phyloP scores from a whole-genome alignment of 2,888 invertebrate species.

The Eupithecia subfuscata region DNA sequence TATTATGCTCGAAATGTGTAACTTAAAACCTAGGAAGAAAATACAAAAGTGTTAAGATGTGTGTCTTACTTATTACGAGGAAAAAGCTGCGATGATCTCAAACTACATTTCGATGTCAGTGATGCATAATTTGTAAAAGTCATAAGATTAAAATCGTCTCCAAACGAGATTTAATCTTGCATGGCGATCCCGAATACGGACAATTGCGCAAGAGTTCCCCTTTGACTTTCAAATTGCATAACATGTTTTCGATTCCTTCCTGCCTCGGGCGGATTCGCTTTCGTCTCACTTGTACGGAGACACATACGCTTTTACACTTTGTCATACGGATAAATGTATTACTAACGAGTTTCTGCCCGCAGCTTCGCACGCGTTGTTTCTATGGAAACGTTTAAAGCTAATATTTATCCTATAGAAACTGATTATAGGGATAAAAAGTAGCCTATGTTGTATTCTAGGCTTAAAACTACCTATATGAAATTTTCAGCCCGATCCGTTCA shows the following conservation, averaged over 20 bases:
- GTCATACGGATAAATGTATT: conserved; percentile 35
- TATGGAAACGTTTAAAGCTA: background rate
- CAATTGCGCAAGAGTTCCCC: conserved; percentile 70
- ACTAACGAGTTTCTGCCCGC: conserved; percentile 26
- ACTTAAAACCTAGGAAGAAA: background rate
- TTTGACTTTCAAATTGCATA: conserved; percentile 72
- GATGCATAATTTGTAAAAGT: background rate
- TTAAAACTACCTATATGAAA: background rate
- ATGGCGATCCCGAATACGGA: conserved; percentile 47
- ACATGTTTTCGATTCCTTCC: conserved; percentile 76
- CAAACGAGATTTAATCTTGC: conserved; percentile 35
- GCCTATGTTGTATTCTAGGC: background rate
- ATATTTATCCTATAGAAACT: background rate
- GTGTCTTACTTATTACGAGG: background rate
- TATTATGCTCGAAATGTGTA: background rate
- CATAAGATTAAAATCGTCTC: conserved; percentile 10
- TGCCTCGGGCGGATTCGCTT: conserved; percentile 67
- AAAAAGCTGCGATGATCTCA: background rate
- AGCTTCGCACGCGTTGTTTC: background rate
- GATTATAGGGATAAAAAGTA: background rate
- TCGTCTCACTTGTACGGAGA: conserved; percentile 54
- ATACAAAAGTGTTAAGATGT: background rate
- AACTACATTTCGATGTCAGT: background rate
- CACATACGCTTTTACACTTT: conserved; percentile 25
- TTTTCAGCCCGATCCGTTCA: background rate